Conservation (phyloP, 1,140 invertebrate genomes). For the Drosophila lacteicornis region DNA sequence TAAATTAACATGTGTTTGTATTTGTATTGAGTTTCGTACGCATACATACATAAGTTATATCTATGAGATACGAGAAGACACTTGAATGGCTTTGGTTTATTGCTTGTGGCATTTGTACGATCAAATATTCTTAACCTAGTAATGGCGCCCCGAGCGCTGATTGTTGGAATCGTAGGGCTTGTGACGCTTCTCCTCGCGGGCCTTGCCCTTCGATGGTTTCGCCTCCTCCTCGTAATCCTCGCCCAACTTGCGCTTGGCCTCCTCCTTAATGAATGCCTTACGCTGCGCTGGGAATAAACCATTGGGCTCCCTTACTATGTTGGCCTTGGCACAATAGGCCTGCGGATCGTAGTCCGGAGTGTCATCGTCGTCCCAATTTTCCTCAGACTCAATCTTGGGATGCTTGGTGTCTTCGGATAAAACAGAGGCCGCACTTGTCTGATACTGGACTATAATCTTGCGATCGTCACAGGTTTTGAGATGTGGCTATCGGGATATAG, state of each 20-base stretch:
- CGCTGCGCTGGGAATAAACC: constrained; percentile 63
- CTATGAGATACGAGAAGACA: background rate
- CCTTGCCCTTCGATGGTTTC: background rate
- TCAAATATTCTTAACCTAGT: background rate
- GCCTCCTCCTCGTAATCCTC: constrained; percentile 32
- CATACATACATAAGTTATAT: background rate
- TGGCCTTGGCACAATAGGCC: constrained; percentile 53
- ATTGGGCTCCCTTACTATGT: constrained; percentile 57
- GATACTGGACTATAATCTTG: constrained; percentile 70
- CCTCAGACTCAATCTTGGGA: constrained; percentile 58
- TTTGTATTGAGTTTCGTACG: background rate
- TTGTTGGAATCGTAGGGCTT: constrained; percentile 20
- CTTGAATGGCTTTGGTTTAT: constrained; percentile 1
- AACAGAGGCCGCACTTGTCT: constrained; percentile 37
- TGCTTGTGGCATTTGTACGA: background rate
- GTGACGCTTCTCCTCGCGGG: constrained; percentile 2
- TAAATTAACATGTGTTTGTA: background rate
- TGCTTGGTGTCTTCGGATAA: constrained; percentile 54
- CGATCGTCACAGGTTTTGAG: constrained; percentile 63
- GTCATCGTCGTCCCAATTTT: constrained; percentile 70
- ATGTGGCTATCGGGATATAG: constrained; percentile 37
- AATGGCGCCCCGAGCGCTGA: background rate
- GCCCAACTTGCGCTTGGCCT: constrained; percentile 53
- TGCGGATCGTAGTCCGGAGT: constrained; percentile 59
- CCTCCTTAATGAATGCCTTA: constrained; percentile 64